These are phyloP conservation scores for Rhagologus leucostigma DNA, from an alignment of 2,113 vertebrate genomes.

Conservation along the genomic window DNA sequence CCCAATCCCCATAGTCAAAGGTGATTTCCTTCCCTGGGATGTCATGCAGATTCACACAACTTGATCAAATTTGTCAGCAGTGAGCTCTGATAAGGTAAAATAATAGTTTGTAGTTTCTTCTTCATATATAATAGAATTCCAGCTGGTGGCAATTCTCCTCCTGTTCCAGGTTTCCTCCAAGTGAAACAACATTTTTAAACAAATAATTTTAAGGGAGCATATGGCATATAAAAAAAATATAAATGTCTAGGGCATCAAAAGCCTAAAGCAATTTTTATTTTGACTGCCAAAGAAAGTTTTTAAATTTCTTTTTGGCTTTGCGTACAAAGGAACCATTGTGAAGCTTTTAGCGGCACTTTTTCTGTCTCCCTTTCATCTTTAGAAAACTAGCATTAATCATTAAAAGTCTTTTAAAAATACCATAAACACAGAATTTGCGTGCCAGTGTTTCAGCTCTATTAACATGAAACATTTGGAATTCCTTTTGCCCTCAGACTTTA, in stretches of 20 bases:
- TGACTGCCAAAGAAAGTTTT: slow-evolving; percentile 9
- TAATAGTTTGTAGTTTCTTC: neutral
- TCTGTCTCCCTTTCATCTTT: neutral
- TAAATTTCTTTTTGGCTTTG: neutral
- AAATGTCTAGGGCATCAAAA: neutral
- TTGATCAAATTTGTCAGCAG: neutral
- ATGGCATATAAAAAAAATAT: neutral
- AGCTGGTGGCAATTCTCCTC: neutral
- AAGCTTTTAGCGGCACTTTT: neutral
- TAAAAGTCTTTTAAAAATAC: neutral
- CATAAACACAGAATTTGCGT: neutral
- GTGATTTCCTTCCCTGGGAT: neutral
- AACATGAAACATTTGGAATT: neutral
- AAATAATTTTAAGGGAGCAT: slow-evolving; percentile 9
- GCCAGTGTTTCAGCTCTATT: neutral
- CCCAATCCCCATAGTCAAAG: neutral
- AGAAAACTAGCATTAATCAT: slow-evolving; percentile 10
- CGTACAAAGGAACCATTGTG: neutral
- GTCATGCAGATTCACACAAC: neutral
- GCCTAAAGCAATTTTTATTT: neutral
- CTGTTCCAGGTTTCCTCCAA: neutral
- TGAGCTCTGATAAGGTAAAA: neutral
- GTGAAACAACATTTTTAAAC: slow-evolving; percentile 11
- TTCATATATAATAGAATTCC: neutral
- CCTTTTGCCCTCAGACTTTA: neutral